phyloP scores from a whole-genome alignment of 2,888 invertebrate genomes.

The Strigamia transsilvanica region DNA sequence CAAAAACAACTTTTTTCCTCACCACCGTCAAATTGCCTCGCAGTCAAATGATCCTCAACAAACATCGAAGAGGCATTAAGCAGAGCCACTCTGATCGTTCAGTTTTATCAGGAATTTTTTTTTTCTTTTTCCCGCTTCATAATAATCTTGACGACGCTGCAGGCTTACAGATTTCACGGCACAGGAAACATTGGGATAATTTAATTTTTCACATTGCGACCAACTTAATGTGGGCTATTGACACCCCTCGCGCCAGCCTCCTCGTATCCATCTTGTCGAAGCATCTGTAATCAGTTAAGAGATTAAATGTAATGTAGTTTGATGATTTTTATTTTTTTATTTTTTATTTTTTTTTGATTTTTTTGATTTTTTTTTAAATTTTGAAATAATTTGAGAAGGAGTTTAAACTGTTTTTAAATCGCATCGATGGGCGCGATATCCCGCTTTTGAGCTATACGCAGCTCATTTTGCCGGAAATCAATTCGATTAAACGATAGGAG shows the following conservation, averaged over 20 bases:
- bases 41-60: constrained; percentile 42
- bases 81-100: constrained; percentile 41
- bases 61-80: constrained; percentile 42
- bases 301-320: neutral
- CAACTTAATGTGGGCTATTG: constrained; percentile 35
- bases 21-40: constrained; percentile 41
- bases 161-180: constrained; percentile 31
- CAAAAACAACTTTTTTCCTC: constrained; percentile 40
- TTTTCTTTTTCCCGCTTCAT: neutral
- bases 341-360: neutral
- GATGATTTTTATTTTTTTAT: neutral
- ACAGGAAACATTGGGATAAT: constrained; percentile 38
- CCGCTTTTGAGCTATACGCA: constrained; percentile 28
- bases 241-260: neutral
- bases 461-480: constrained; percentile 37
- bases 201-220: constrained; percentile 37
- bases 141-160: constrained; percentile 39
- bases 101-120: constrained; percentile 37
- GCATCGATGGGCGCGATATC: constrained; percentile 38
- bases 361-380: neutral
- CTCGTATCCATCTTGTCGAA: neutral
- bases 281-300: constrained; percentile 1
- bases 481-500: constrained; percentile 39
- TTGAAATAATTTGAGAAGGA: neutral
- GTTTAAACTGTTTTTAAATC: constrained; percentile 43